Base-by-base conservation (phyloP, 2,797 vertebrate species). In the Dendrocincla tyrannina region DNA sequence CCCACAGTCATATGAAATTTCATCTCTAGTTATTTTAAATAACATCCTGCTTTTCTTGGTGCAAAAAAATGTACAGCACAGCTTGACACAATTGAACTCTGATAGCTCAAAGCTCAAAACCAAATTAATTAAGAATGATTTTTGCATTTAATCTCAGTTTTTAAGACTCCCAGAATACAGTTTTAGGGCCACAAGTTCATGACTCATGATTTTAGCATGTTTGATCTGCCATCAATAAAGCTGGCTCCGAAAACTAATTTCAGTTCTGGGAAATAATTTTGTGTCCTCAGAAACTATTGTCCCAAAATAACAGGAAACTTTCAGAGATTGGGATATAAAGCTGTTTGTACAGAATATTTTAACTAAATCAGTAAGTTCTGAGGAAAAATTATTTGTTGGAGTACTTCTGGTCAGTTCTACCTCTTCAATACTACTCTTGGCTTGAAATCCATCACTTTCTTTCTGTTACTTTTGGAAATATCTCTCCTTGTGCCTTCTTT, bases 1-100 rank as follows among this genome's bases (percentile, higher is more conserved):
- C n/a, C 46, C 27, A 44, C 9, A 74, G 35, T 63, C 37, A 35
- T 52, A 78, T 69, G 62, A 76, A 93, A 93, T 91, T 88, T 78
- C 14, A 88, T 78, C 44, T 91, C 35, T 37, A 81, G 63, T 59
- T 95, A 66, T 78, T 93, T 96, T 76, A 92, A 60, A 82, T 77
- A 91, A 84, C 44, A 82, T 79, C 44, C 52, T 86, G 23, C 55
- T 66, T 84, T 93, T 81, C 44, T 88, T 32, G 5, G 41, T 84
- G 28, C 24, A 53, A 62, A 89, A 80, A n/a, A 30, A 12, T 7
- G 11, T 42, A 5, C 56, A 39, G 47, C 67, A 67, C 44, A 77
- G 58, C 55, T 85, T 74, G 85, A 85, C 18, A 66, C 11, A 30
- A 35, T 56, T 81, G 91, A 86, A 69, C 10, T 47, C 55, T 79